Evolutionary conservation across 64 coral and sea anemone genomes (phyloP).

Genomic region (Actinia tenebrosa): DNA sequence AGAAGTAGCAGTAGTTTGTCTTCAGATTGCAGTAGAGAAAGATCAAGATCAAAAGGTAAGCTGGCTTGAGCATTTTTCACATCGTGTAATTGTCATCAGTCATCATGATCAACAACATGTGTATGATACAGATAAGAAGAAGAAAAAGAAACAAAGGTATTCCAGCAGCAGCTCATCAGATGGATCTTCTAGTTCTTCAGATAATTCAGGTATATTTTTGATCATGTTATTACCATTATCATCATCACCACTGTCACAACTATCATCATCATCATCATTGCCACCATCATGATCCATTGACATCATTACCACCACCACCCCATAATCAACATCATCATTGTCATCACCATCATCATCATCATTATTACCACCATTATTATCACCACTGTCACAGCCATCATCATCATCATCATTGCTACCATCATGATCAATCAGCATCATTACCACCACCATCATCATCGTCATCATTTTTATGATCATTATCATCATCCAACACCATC

Average conservation of each 20-base stretch:
- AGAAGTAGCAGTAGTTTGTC: conserved; percentile 46
- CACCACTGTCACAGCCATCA: no score
- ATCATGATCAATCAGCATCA: no score
- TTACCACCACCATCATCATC: no score
- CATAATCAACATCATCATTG: no score
- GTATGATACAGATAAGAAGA: neutral
- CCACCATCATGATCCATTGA: no score
- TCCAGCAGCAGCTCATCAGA: conserved; percentile 48
- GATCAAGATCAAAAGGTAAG: neutral
- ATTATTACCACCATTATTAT: neutral
- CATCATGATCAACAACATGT: neutral
- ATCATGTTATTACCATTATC: no score
- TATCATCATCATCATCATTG: no score
- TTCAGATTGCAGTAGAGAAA: neutral
- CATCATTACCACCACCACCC: no score
- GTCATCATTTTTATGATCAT: no score
- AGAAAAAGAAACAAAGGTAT: conserved; percentile 39
- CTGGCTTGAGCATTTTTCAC: neutral
- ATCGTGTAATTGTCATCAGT: neutral
- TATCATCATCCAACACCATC: no score
- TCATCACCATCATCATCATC: neutral
- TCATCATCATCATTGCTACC: no score
- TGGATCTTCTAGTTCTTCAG: conserved; percentile 18
- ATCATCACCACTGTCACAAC: no score
- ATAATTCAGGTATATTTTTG: conserved; percentile 14